Evolutionary conservation across 1,140 invertebrate genomes (phyloP).

Genomic region (Sycophila sp.): DNA sequence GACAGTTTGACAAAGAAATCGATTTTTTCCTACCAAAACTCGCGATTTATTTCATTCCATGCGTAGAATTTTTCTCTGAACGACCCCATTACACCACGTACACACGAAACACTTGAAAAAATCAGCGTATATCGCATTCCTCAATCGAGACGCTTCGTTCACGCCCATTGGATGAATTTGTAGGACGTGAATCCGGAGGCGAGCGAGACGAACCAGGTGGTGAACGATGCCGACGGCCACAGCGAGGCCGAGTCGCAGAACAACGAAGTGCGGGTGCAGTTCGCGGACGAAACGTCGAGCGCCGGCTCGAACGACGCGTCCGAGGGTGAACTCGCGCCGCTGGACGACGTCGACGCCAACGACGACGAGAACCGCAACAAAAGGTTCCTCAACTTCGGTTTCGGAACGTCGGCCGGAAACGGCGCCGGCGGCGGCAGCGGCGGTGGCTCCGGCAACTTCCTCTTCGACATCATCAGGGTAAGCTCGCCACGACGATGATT

Average conservation of each 20-base stretch:
- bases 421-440: conserved; percentile 67
- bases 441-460: conserved; percentile 84
- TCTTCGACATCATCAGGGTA: conserved; percentile 88
- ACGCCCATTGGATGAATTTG: no score
- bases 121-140: no score
- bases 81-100: no score
- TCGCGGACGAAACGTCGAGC: conserved; percentile 67
- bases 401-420: conserved; percentile 63
- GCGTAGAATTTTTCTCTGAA: no score
- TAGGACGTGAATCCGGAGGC: conserved; percentile 62
- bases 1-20: no score
- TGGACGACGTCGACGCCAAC: conserved; percentile 71
- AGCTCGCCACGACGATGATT: no score
- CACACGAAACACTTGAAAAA: no score
- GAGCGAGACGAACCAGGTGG: conserved; percentile 56
- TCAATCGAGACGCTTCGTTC: no score
- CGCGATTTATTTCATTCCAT: no score
- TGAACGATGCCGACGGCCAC: conserved; percentile 51
- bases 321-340: conserved; percentile 64
- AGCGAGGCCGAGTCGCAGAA: conserved; percentile 69
- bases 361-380: conserved; percentile 84
- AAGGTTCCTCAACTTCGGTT: conserved; percentile 78
- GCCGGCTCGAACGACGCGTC: conserved; percentile 64
- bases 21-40: no score
- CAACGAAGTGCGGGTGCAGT: conserved; percentile 72